Conservation (phyloP, 2,797 vertebrate species). For the Centroberyx gerrardi region DNA sequence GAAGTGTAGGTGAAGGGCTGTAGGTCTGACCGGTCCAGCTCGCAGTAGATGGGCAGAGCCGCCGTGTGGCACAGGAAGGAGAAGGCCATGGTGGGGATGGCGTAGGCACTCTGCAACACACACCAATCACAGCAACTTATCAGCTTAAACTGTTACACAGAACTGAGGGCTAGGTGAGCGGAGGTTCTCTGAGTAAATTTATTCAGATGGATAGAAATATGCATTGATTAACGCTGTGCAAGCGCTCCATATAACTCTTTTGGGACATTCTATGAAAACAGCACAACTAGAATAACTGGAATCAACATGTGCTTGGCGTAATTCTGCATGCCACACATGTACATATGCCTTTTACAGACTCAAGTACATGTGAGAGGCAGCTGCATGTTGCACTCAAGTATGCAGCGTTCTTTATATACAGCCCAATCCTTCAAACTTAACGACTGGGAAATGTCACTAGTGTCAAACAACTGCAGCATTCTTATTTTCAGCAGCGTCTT, state of each 20-base stretch:
- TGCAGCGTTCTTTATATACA: slow-evolving; percentile 14
- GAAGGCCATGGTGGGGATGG: slow-evolving; percentile 96
- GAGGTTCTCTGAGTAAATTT: slow-evolving; percentile 17
- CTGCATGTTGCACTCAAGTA: slow-evolving; percentile 17
- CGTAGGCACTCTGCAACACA: slow-evolving; percentile 92
- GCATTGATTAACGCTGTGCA: neutral
- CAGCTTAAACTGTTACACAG: slow-evolving; percentile 44
- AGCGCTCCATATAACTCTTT: neutral
- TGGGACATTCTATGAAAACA: slow-evolving; percentile 1
- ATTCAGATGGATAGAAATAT: slow-evolving; percentile 22
- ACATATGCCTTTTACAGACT: slow-evolving; percentile 27
- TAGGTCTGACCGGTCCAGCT: slow-evolving; percentile 89
- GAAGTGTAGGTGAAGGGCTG: neutral
- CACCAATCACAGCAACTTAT: slow-evolving; percentile 59
- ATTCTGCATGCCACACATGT: slow-evolving; percentile 27
- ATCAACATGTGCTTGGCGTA: slow-evolving; percentile 12
- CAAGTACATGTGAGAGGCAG: slow-evolving; percentile 54
- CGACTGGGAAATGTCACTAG: slow-evolving; percentile 56
- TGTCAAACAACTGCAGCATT: slow-evolving; percentile 48
- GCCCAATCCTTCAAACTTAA: slow-evolving; percentile 32
- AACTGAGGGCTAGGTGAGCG: slow-evolving; percentile 20
- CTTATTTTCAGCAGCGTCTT: slow-evolving; percentile 45
- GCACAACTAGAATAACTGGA: slow-evolving; percentile 12
- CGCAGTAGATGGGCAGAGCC: slow-evolving; percentile 95
- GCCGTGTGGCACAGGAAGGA: slow-evolving; percentile 98